A percentile compares a stretch with the other conserved stretches of the same genome.
Conservation (phyloP, 23 tunicate genomes). For the Clavelina lepadiformis region DNA sequence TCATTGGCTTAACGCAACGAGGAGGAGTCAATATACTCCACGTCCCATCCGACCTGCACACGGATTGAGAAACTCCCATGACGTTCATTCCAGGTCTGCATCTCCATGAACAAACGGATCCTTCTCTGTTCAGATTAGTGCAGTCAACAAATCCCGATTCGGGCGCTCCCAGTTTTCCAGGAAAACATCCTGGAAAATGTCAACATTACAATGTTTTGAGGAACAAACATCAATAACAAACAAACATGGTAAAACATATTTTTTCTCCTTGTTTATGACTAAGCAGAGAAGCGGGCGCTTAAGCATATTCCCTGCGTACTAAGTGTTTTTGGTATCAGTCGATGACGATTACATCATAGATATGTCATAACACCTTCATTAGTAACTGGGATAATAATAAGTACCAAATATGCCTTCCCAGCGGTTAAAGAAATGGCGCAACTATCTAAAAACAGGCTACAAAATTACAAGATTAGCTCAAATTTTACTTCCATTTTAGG, state of each 20-base stretch:
- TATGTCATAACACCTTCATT: too few species aligned
- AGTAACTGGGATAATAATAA: too few species aligned
- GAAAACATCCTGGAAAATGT: conserved; percentile 8
- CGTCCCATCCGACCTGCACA: conserved; percentile 63
- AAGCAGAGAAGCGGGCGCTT: background rate
- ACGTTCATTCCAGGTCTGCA: conserved; percentile 15
- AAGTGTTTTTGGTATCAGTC: too few species aligned
- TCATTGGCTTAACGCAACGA: conserved; percentile 16
- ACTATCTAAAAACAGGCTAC: too few species aligned
- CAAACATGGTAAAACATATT: background rate
- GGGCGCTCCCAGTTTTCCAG: conserved; percentile 7
- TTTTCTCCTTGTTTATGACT: background rate
- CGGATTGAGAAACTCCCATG: conserved; percentile 20
- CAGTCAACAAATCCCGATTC: conserved; percentile 16
- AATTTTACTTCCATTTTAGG: too few species aligned
- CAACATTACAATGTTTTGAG: background rate
- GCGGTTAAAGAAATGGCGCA: too few species aligned
- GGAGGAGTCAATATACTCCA: conserved; percentile 85
- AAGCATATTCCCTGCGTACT: too few species aligned
- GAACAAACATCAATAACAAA: background rate
- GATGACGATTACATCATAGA: too few species aligned
- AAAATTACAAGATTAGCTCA: too few species aligned
- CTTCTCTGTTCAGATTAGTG: conserved; percentile 35
- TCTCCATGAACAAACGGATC: conserved; percentile 60
- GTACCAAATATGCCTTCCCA: too few species aligned